A percentile compares a stretch with the other conserved stretches of the same genome.
phyloP scores from a whole-genome alignment of 2,888 invertebrate genomes.

The Trypoxylon attenuatum region DNA sequence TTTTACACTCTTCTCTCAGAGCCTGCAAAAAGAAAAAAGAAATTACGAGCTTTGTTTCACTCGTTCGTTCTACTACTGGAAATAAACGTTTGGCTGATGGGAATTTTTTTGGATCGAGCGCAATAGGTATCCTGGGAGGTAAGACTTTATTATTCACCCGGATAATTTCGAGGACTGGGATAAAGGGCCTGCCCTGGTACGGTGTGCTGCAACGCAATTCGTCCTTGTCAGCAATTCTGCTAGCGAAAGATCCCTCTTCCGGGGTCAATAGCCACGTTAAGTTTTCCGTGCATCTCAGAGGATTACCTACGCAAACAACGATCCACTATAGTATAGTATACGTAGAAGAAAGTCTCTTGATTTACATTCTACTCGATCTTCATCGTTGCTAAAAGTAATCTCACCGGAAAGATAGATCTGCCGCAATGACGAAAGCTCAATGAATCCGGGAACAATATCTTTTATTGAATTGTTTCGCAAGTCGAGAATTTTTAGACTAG shows the following conservation, averaged over 20 bases:
- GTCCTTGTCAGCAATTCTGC: constrained; percentile 78
- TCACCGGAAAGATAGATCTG: constrained; percentile 76
- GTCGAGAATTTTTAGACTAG: constrained; percentile 76
- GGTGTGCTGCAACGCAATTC: constrained; percentile 79
- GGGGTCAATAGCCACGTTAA: constrained; percentile 80
- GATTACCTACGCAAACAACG: constrained; percentile 78
- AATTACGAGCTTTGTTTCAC: not conserved
- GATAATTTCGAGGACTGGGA: constrained; percentile 80
- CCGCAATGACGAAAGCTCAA: constrained; percentile 72
- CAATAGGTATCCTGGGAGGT: not conserved
- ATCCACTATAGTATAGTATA: too few relatives aligned
- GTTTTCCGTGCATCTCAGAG: constrained; percentile 81
- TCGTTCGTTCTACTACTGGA: not conserved
- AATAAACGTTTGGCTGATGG: not conserved
- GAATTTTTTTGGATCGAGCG: not conserved
- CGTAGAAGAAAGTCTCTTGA: not conserved
- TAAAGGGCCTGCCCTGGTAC: constrained; percentile 80
- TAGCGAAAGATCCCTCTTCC: constrained; percentile 75
- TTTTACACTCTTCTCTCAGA: constrained; percentile 78
- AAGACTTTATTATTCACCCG: constrained; percentile 74
- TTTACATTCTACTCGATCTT: not conserved
- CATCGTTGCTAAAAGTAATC: not conserved
- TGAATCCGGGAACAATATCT: constrained; percentile 73
- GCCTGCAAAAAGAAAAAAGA: constrained; percentile 70
- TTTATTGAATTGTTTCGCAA: constrained; percentile 77